A percentile compares a stretch with the other conserved stretches of the same genome.
Conservation (phyloP, 2,888 invertebrate species). For the Oithona nana region DNA sequence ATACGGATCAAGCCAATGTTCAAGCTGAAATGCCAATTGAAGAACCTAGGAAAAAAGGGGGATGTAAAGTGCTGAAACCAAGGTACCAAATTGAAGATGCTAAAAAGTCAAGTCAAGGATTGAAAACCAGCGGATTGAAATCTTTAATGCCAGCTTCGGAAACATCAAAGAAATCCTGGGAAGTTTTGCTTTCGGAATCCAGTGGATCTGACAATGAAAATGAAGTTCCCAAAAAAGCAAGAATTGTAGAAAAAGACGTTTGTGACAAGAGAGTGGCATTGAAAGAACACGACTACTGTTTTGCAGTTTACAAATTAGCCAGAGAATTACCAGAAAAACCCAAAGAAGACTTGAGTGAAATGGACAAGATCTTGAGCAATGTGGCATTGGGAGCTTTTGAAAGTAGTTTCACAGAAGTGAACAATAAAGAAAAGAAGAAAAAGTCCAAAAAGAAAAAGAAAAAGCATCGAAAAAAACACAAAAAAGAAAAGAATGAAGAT, state of each 20-base stretch:
- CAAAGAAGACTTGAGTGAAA: slow-evolving; percentile 11
- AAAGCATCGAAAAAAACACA: slow-evolving; percentile 4
- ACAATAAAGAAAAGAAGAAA: background rate
- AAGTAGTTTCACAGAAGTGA: background rate
- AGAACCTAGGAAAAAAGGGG: background rate
- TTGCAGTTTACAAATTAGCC: slow-evolving; percentile 2
- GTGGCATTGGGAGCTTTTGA: slow-evolving; percentile 11
- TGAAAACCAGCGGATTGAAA: background rate
- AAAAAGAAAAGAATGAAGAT: background rate
- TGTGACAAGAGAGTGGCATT: background rate
- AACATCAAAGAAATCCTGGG: background rate
- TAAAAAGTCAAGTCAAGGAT: too few relatives aligned
- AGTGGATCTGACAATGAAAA: background rate
- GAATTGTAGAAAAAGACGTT: background rate
- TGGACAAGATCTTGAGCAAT: slow-evolving; percentile 17
- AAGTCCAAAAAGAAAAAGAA: slow-evolving; percentile 12
- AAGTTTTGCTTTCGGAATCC: slow-evolving; percentile 5
- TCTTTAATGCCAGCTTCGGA: background rate
- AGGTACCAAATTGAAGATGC: background rate
- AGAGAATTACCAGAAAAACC: slow-evolving; percentile 3
- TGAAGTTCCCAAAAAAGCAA: slow-evolving; percentile 1
- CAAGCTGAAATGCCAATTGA: too few relatives aligned
- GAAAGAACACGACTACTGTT: slow-evolving; percentile 16
- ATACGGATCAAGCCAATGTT: background rate
- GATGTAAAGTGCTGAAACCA: slow-evolving; percentile 6